Base-by-base conservation (phyloP, 2,888 invertebrate genomes). In the Drosophila leonis region DNA sequence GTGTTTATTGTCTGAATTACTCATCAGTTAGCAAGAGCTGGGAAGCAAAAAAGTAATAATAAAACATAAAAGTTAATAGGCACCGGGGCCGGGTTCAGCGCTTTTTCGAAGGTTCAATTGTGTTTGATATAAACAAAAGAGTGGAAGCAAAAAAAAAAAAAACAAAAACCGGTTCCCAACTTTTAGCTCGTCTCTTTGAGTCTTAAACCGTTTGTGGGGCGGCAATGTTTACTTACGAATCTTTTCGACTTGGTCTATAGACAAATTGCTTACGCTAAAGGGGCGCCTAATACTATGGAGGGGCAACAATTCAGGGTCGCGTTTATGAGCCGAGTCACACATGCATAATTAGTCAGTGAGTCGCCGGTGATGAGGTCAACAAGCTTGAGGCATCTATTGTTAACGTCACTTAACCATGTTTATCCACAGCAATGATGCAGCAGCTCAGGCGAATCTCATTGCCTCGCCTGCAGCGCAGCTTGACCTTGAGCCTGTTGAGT, bases 211-310 rank as follows among this genome's bases (percentile, higher is more conserved):
- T 49, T 75, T 79, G 65, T 61, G 70, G 72, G 69, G 65, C 72
- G 62, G 67, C 63, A 78, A 78, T 74, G 65, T 66, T 81, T 70
- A 68, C 55, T 61, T 72, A 57, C 72, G 60, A 72, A 63, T 69
- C 41, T 66, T 66, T 52, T 63, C 55, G 51, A 37, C 81, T 65
- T 46, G 66, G 66, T 65, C 13, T 54, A 83, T 74, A 63, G 76
- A 88, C 79, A 85, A 88, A 83, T 88, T 88, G 87, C 68, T 86
- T 79, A 79, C 68, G 72, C n/a, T n/a, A 64, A 31, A 13, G 27
- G 18, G 24, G 52, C 42, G 51, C 29, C 66, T 57, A 70, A 83
- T 74, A 74, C 64, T 62, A 52, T 29, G 48, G 48, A 24, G 15
- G 57, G 39, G 39, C 46, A n/a, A 71, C 46, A n/a, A 71, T 74